Base-by-base conservation (phyloP, 2,888 invertebrate species). In the Nycteola revayana region DNA sequence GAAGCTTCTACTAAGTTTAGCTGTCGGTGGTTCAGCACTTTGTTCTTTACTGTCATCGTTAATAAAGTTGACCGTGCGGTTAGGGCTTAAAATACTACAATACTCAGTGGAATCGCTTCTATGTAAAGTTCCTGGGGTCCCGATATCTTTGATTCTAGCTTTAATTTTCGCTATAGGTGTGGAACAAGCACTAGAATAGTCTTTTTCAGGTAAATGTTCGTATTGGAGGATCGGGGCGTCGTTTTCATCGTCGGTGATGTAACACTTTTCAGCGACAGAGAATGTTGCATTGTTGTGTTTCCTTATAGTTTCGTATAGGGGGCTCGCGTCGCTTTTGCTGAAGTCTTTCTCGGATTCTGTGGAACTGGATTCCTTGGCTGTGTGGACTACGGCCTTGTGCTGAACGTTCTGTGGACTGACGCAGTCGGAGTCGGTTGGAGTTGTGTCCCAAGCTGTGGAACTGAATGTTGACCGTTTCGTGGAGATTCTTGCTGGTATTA, bases 41-140 rank as follows among this genome's bases (percentile, higher is more conserved):
- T 60, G 63, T 1, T 75, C 72, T 33, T 64, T 79, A 40, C 60
- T 68, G 1, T 70, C 66, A 10, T 80, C 70, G 3, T 62, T 72
- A 4, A 39, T 60, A 17, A 76, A 66, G 42, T 72, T 65, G 2
- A 54, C 50, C 9, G 71, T 68, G 4, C 77, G 67, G 29, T 86
- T 84, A 0, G 89, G 88, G 42, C 88, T 88, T 1, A 85, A 49
- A 29, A 89, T 78, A 35, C 87, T 88, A 42, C 89, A 89, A 46
- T 89, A 89, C 57, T 89, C 88, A 0, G 89, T 89, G 0, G 89
- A 89, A 51, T 89, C 89, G 38, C 87, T 88, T 46, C 75, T 75
- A 10, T 89, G 82, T 14, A 88, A 57, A 0, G 64, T 50, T 30
- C 78, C 78, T 9, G 87, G 84, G 0, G 87, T 78, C 0, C 65